Base-by-base conservation (phyloP, 2,888 invertebrate genomes). In the Cerastoderma edule region DNA sequence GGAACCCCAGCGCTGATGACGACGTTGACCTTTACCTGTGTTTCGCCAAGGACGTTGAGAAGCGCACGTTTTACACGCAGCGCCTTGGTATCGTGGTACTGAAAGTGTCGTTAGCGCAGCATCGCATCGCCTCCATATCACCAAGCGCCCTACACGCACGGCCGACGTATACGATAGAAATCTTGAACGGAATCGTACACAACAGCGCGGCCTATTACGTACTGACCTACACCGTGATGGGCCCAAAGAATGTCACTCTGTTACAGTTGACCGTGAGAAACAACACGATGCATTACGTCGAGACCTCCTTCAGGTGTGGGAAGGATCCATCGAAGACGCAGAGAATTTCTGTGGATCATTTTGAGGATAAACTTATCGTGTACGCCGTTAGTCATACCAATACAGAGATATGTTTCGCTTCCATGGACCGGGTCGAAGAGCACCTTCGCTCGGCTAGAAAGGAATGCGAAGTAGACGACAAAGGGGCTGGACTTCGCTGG, bases 1-100 rank as follows among this genome's bases (percentile, higher is more conserved):
- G 39, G 24, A 39, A 32, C n/a, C 39, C 39, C 2, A 13, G 22
- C 10, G 8, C 24, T 16, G 16, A n/a, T 4, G 13, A 4, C 5
- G 2, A 22, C 8, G 24, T 39, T 22, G 22, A 35, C 5, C 24
- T 60, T 22, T 60, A 60, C 27, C 22, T 60, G 39, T 60, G 60
- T 39, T n/a, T 60, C 10, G 60, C 24, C 10, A 60, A 39, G 4
- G 60, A 60, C 30, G 30, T 33, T 27, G 39, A 5, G 5, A 19
- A 1, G 39, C 0, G 27, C 0, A 60, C 60, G 27, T 6, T 24
- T 39, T 27, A 60, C 27, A 35, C 22, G n/a, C 35, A 39, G n/a
- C 60, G 60, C 16, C 39, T 33, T 35, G n/a, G 32, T 27, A 60
- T 60, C 39, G 33, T 39, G 1, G 60, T 60, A 22, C 39, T 60